Conservation (phyloP, 2,888 invertebrate species). For the Phanerotoma sp. region DNA sequence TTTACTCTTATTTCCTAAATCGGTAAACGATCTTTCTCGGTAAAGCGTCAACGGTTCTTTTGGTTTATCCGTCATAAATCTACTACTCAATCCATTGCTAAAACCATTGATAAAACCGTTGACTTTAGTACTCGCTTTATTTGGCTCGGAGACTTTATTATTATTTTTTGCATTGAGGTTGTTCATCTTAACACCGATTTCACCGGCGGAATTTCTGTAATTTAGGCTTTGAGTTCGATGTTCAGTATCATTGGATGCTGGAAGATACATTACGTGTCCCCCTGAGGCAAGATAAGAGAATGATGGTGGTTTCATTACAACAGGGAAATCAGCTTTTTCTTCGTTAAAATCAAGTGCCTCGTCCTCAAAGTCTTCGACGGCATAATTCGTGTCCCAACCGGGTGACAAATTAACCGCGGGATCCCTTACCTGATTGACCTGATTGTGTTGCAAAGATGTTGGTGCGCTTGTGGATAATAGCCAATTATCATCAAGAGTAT, state of each 20-base stretch:
- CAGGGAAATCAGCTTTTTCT: constrained; percentile 39
- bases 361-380: constrained; percentile 15
- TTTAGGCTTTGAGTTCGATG: constrained; percentile 40
- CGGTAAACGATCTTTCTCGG: constrained; percentile 34
- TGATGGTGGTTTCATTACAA: constrained; percentile 53
- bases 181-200: constrained; percentile 20
- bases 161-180: constrained; percentile 34
- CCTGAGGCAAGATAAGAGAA: constrained; percentile 66
- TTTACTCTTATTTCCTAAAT: constrained; percentile 25
- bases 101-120: constrained; percentile 28
- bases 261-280: constrained; percentile 80
- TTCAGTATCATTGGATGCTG: constrained; percentile 55
- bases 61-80: background rate
- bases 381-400: constrained; percentile 33
- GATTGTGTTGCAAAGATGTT: constrained; percentile 71
- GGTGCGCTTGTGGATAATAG: constrained; percentile 79
- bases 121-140: constrained; percentile 18
- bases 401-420: constrained; percentile 20
- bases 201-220: constrained; percentile 28
- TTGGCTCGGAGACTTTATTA: constrained; percentile 29
- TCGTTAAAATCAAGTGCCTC: constrained; percentile 36
- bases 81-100: background rate
- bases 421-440: constrained; percentile 41
- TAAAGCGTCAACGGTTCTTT: constrained; percentile 25
- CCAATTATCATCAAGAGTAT: constrained; percentile 70